These are phyloP conservation scores for Musca vetustissima DNA, from an alignment of 1,140 invertebrate genomes.

Conservation along the genomic window DNA sequence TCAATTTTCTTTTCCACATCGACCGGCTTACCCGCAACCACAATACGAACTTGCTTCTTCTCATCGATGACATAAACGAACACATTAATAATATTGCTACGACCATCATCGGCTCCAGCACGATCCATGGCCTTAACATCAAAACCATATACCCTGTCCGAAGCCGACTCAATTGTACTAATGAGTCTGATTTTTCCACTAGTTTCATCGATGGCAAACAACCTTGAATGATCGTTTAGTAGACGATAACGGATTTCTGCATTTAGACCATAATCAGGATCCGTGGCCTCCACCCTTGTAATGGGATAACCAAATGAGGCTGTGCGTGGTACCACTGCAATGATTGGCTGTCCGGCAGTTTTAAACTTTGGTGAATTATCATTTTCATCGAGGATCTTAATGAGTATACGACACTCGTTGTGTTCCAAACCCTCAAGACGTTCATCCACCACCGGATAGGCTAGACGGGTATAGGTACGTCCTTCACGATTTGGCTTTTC, in stretches of 20 bases:
- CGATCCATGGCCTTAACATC: conserved; percentile 86
- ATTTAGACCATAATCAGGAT: conserved; percentile 74
- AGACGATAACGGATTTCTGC: conserved; percentile 79
- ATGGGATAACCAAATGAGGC: conserved; percentile 80
- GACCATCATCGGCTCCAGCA: conserved; percentile 73
- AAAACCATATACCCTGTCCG: conserved; percentile 76
- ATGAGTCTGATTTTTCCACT: conserved; percentile 74
- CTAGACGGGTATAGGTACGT: conserved; percentile 68
- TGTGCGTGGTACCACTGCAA: conserved; percentile 76
- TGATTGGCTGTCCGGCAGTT: conserved; percentile 69
- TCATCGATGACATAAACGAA: conserved; percentile 84
- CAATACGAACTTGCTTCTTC: conserved; percentile 75
- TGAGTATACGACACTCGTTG: conserved; percentile 61
- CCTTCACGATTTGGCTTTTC: conserved; percentile 55
- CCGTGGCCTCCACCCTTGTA: conserved; percentile 70
- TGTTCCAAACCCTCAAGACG: conserved; percentile 64
- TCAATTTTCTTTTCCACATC: conserved; percentile 71
- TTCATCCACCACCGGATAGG: conserved; percentile 72
- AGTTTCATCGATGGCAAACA: conserved; percentile 75
- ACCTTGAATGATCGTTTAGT: conserved; percentile 66
- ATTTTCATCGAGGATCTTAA: conserved; percentile 77
- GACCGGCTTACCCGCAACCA: conserved; percentile 72
- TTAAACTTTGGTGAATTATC: conserved; percentile 79
- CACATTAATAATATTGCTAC: conserved; percentile 78
- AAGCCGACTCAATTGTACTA: conserved; percentile 60